phyloP scores from a whole-genome alignment of 2,797 vertebrate genomes.

The Sciaenops ocellatus region DNA sequence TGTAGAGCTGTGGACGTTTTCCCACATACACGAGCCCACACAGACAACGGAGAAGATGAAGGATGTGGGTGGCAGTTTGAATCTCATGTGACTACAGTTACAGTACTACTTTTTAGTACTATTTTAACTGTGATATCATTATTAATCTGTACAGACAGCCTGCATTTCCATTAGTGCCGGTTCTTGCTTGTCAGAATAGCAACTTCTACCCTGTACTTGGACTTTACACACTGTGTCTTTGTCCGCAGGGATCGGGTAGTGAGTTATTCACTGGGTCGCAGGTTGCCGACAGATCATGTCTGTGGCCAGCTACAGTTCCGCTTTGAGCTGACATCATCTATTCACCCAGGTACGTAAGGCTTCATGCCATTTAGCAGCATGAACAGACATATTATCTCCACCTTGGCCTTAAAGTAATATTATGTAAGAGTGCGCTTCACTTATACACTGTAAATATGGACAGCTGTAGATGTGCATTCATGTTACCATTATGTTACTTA shows the following conservation, averaged over 20 bases:
- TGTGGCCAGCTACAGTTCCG: constrained; percentile 97
- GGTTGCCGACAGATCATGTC: constrained; percentile 96
- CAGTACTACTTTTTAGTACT: too few species aligned
- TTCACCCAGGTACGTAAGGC: constrained; percentile 89
- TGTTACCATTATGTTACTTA: too few species aligned
- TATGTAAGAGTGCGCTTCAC: neutral
- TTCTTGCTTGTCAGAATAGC: neutral
- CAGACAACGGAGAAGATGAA: neutral
- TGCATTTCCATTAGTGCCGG: neutral
- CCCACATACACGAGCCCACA: constrained; percentile 11
- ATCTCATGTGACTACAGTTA: neutral
- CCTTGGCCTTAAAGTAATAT: neutral
- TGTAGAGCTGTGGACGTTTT: neutral
- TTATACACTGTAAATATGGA: neutral
- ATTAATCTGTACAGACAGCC: too few species aligned
- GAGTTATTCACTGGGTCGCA: constrained; percentile 94
- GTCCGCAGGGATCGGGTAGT: constrained; percentile 92
- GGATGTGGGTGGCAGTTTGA: constrained; percentile 12
- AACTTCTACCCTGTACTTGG: neutral
- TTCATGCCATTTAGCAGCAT: neutral
- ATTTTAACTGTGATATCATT: neutral
- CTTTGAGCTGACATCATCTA: constrained; percentile 96
- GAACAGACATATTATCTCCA: neutral
- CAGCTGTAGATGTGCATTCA: too few species aligned
- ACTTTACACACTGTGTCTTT: neutral